Evolutionary conservation across 2,888 invertebrate genomes (phyloP).

Genomic region (Cephus nigrinus): DNA sequence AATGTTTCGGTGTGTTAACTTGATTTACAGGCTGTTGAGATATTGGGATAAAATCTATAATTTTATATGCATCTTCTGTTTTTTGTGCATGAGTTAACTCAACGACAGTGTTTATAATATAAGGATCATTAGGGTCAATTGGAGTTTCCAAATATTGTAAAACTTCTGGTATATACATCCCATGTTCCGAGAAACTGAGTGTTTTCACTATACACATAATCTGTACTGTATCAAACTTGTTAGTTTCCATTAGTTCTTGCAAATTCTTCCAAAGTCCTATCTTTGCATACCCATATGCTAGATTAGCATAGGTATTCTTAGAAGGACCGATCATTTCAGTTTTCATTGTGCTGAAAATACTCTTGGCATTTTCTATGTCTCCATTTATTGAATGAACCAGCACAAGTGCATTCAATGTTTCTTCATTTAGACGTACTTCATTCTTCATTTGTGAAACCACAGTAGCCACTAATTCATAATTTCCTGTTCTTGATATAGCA

Average conservation of each 20-base stretch:
- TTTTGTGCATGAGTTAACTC: slow-evolving; percentile 69
- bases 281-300: slow-evolving; percentile 69
- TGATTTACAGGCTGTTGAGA: slow-evolving; percentile 42
- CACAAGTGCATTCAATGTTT: slow-evolving; percentile 72
- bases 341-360: slow-evolving; percentile 71
- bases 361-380: slow-evolving; percentile 66
- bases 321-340: slow-evolving; percentile 68
- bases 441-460: slow-evolving; percentile 73
- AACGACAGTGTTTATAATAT: slow-evolving; percentile 63
- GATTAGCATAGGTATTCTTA: slow-evolving; percentile 68
- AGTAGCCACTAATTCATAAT: slow-evolving; percentile 70
- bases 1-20: slow-evolving; percentile 59
- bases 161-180: slow-evolving; percentile 61
- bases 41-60: slow-evolving; percentile 61
- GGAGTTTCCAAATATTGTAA: slow-evolving; percentile 61
- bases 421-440: slow-evolving; percentile 69
- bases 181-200: slow-evolving; percentile 55
- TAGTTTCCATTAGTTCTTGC: slow-evolving; percentile 57
- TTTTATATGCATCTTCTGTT: slow-evolving; percentile 67
- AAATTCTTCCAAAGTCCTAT: slow-evolving; percentile 63
- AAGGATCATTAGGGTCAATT: slow-evolving; percentile 38
- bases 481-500: slow-evolving; percentile 67
- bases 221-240: slow-evolving; percentile 54
- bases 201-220: slow-evolving; percentile 69
- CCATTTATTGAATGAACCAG: slow-evolving; percentile 68